Percentiles rank a stretch among this genome's conserved stretches.
These are phyloP conservation scores for Diuraphis noxia DNA, from an alignment of 1,140 invertebrate genomes.

Conservation along the genomic window DNA sequence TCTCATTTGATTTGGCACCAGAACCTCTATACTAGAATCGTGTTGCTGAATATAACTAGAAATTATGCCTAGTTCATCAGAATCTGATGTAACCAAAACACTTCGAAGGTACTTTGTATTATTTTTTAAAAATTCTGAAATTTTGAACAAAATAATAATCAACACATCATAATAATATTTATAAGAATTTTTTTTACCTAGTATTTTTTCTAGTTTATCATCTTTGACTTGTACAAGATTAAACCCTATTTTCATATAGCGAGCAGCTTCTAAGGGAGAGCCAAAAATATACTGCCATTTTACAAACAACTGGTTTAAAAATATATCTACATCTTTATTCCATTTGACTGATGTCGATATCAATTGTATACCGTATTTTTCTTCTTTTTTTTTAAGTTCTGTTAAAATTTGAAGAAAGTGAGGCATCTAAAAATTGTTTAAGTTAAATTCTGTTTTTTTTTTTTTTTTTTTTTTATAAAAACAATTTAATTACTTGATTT, in stretches of 20 bases:
- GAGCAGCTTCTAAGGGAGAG: slow-evolving; percentile 37
- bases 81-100: slow-evolving; percentile 24
- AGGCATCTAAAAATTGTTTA: background rate
- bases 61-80: background rate
- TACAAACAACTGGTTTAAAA: background rate
- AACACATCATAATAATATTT: background rate
- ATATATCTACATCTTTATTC: background rate
- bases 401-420: background rate
- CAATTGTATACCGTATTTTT: background rate
- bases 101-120: background rate
- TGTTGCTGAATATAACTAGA: background rate
- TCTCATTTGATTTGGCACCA: background rate
- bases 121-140: slow-evolving; percentile 17
- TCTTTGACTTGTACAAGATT: background rate
- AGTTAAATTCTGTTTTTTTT: too few relatives aligned
- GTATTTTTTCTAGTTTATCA: slow-evolving; percentile 22
- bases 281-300: slow-evolving; percentile 50
- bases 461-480: too few relatives aligned
- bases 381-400: background rate
- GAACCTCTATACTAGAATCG: slow-evolving; percentile 10
- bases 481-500: background rate
- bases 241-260: slow-evolving; percentile 31
- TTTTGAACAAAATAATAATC: background rate
- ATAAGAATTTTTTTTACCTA: background rate
- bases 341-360: slow-evolving; percentile 36